Evolutionary conservation across 2,113 vertebrate genomes (phyloP).

Genomic region (Ptyas mucosa): DNA sequence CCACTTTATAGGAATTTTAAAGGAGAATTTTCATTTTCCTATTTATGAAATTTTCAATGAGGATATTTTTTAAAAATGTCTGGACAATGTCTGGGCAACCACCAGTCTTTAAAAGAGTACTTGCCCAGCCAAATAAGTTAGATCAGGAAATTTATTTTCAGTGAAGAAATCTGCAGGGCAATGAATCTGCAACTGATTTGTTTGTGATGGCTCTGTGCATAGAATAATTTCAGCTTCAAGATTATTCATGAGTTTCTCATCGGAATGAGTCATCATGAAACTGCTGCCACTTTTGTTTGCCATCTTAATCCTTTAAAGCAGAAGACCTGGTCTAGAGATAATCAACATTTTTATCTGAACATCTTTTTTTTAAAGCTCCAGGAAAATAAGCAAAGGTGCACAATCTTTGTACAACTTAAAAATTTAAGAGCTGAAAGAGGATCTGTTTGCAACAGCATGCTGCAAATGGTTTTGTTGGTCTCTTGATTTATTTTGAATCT

Average conservation of each 20-base stretch:
- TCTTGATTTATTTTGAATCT: background rate
- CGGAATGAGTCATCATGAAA: background rate
- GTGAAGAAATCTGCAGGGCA: background rate
- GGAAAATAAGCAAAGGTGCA: background rate
- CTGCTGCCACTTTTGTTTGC: background rate
- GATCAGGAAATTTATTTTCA: background rate
- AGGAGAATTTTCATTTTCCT: background rate
- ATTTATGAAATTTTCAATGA: constrained; percentile 10
- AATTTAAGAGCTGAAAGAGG: background rate
- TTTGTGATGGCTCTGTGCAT: background rate
- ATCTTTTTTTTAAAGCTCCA: background rate
- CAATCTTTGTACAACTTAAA: background rate
- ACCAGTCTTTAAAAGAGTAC: background rate
- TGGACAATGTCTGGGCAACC: background rate
- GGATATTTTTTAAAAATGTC: background rate
- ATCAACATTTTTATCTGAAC: background rate
- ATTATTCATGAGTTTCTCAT: background rate
- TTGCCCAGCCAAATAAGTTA: background rate
- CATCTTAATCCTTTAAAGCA: background rate
- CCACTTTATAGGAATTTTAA: background rate
- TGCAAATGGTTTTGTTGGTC: background rate
- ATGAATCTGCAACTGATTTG: background rate
- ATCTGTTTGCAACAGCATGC: background rate
- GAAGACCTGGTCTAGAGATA: background rate
- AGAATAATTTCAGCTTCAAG: background rate